These are phyloP conservation scores for Australoheros scitulus DNA, from an alignment of 2,113 vertebrate species.

Conservation along the genomic window DNA sequence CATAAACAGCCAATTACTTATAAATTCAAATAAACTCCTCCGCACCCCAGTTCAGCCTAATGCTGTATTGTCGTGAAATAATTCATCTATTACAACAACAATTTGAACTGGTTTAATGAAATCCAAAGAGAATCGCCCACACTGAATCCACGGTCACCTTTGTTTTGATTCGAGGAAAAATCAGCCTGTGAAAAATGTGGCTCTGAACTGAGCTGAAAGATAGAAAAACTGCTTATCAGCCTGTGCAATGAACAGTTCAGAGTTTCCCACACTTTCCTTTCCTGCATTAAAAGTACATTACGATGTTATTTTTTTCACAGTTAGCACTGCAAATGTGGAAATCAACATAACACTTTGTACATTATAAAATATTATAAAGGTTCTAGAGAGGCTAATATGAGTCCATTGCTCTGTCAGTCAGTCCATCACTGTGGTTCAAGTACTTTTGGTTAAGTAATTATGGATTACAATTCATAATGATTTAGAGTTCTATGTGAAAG, in stretches of 20 bases:
- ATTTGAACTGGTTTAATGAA: conserved; percentile 71
- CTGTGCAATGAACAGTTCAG: conserved; percentile 28
- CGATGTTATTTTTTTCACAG: not conserved
- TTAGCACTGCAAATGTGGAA: not conserved
- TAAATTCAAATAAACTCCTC: conserved; percentile 55
- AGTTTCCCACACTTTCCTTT: not conserved
- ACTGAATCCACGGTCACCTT: conserved; percentile 52
- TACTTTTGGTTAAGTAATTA: not conserved
- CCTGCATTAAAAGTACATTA: not conserved
- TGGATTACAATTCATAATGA: not conserved
- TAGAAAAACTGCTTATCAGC: conserved; percentile 26
- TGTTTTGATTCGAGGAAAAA: conserved; percentile 61
- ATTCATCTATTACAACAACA: conserved; percentile 60
- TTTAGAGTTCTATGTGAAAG: not conserved
- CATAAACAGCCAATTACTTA: conserved; percentile 60
- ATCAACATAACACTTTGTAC: too few species aligned
- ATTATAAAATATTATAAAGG: not conserved
- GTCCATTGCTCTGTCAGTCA: not conserved
- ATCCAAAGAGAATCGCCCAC: conserved; percentile 63
- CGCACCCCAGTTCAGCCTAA: conserved; percentile 51
- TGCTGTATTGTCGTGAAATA: conserved; percentile 49
- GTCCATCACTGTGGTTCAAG: not conserved
- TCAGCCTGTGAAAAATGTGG: conserved; percentile 36
- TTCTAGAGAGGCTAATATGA: not conserved
- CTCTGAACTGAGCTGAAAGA: conserved; percentile 27